Evolutionary conservation across 2,888 invertebrate genomes (phyloP).

Genomic region (Nebria brevicollis): DNA sequence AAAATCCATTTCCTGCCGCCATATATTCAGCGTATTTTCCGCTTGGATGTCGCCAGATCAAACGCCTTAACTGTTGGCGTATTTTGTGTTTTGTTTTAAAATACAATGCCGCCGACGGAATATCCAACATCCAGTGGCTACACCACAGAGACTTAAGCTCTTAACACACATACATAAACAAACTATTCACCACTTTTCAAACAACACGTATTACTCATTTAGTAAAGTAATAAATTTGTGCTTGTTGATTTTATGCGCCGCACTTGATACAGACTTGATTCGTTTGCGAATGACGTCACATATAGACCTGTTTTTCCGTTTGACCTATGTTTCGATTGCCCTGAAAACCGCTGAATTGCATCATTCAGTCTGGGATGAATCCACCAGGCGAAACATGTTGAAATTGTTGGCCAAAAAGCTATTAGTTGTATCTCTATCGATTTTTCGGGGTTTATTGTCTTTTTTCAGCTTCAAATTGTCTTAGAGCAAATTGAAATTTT

Average conservation of each 20-base stretch:
- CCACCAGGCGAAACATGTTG: not conserved
- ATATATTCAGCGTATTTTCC: not conserved
- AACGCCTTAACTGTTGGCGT: not conserved
- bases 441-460: not conserved
- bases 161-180: too few relatives aligned
- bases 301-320: too few relatives aligned
- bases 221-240: too few relatives aligned
- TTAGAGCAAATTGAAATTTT: not conserved
- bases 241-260: too few relatives aligned
- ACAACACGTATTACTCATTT: too few relatives aligned
- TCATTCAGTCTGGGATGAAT: not conserved
- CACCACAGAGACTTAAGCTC: too few relatives aligned
- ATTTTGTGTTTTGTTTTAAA: not conserved
- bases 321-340: not conserved
- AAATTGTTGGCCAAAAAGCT: not conserved
- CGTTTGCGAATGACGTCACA: not conserved
- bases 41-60: not conserved
- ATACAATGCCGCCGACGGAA: not conserved
- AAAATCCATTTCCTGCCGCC: not conserved
- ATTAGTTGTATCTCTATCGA: not conserved
- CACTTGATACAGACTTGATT: not conserved
- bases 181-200: too few relatives aligned
- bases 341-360: slow-evolving; percentile 1
- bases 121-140: not conserved
- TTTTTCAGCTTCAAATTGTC: not conserved